Evolutionary conservation across 2,113 vertebrate species (phyloP).

Genomic region (Leucosticte australis): DNA sequence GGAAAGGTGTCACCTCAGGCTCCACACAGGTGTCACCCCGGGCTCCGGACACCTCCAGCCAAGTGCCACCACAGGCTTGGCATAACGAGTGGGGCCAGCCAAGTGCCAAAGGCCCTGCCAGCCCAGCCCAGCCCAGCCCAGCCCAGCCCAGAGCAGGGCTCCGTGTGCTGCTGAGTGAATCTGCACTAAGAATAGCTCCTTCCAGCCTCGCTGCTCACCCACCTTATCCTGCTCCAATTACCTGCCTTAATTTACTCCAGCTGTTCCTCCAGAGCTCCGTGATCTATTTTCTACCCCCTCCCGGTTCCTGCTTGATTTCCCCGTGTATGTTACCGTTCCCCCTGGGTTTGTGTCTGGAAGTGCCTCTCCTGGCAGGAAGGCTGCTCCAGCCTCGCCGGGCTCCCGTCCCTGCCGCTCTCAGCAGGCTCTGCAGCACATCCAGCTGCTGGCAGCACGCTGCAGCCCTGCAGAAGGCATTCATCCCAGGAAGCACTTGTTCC

Average conservation of each 20-base stretch:
- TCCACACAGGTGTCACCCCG: too few species aligned
- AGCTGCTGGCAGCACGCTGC: not conserved
- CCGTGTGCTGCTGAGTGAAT: constrained; percentile 10
- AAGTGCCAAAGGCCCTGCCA: not conserved
- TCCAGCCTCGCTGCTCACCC: constrained; percentile 53
- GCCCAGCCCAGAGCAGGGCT: not conserved
- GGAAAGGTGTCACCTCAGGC: too few species aligned
- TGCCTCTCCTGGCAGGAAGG: constrained; percentile 1
- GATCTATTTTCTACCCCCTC: constrained; percentile 44
- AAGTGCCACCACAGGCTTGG: not conserved
- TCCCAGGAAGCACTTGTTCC: constrained; percentile 18
- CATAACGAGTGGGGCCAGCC: not conserved
- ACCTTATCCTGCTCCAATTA: constrained; percentile 56
- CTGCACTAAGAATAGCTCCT: constrained; percentile 56
- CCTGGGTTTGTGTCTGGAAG: not conserved
- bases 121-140: not conserved
- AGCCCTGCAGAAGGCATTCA: not conserved
- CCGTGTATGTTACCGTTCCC: not conserved
- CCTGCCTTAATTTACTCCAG: constrained; percentile 44
- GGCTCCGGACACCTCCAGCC: not conserved
- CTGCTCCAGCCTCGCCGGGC: not conserved
- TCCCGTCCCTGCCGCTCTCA: not conserved
- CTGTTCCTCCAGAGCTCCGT: not conserved
- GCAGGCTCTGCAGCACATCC: not conserved
- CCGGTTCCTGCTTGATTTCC: constrained; percentile 18